These are phyloP conservation scores for Gymnarchus niloticus DNA, from an alignment of 2,113 vertebrate species.

Conservation along the genomic window DNA sequence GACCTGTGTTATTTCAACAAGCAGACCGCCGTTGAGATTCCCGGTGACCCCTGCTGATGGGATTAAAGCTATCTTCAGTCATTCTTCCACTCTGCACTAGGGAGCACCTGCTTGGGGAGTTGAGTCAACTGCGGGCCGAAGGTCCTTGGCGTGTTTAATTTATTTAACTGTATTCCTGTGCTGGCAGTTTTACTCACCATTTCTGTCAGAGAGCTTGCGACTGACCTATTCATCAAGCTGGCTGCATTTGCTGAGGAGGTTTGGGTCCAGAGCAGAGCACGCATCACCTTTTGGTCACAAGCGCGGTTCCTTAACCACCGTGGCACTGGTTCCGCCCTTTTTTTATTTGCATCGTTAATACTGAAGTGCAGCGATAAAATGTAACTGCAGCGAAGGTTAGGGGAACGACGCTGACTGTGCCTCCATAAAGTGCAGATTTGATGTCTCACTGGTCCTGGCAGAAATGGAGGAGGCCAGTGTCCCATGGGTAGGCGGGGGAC, in stretches of 20 bases:
- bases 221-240: neutral
- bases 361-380: slow-evolving; percentile 1
- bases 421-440: neutral
- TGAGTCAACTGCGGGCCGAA: neutral
- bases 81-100: neutral
- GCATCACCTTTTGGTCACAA: neutral
- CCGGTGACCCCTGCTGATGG: neutral
- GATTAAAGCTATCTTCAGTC: neutral
- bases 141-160: neutral
- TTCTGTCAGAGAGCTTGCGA: neutral
- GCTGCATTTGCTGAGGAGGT: neutral
- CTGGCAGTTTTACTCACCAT: neutral
- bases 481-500: neutral
- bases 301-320: neutral
- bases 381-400: neutral
- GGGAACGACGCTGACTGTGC: too few relatives aligned
- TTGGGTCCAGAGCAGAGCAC: neutral
- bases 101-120: neutral
- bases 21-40: neutral
- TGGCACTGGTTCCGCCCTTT: neutral
- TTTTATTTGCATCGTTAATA: slow-evolving; percentile 7
- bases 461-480: neutral
- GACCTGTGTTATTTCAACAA: neutral
- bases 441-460: neutral
- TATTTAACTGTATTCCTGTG: neutral